These are phyloP conservation scores for Amia ocellicauda DNA, from an alignment of 2,113 vertebrate genomes.

Conservation along the genomic window DNA sequence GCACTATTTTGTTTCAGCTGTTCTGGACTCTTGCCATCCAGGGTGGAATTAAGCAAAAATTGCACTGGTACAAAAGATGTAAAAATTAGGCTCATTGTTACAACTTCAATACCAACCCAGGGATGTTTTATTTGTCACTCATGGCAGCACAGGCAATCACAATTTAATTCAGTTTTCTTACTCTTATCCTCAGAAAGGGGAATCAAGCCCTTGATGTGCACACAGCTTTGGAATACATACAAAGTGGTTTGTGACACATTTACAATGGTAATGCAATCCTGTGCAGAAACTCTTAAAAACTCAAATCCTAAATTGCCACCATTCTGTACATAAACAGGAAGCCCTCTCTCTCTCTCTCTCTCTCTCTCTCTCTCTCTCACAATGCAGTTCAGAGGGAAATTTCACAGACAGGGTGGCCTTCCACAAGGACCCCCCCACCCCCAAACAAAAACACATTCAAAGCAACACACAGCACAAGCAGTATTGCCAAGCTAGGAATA, in stretches of 20 bases:
- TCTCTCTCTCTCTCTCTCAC: conserved; percentile 23
- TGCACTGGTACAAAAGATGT: background rate
- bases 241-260: background rate
- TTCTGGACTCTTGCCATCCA: too few species aligned
- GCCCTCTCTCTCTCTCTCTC: background rate
- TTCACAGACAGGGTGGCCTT: too few species aligned
- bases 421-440: too few species aligned
- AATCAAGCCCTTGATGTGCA: background rate
- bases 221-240: background rate
- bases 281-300: background rate
- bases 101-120: background rate
- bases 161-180: background rate
- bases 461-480: too few species aligned
- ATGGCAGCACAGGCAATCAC: background rate
- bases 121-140: background rate
- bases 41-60: background rate
- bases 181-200: background rate
- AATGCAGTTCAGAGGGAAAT: conserved; percentile 37
- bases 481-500: too few species aligned
- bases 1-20: background rate
- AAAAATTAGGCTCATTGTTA: background rate
- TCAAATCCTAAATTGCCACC: background rate
- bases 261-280: background rate
- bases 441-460: too few species aligned
- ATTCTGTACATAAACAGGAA: too few species aligned